Evolutionary conservation across 1,140 invertebrate genomes (phyloP).

Genomic region (Gonatopus flavifemur): DNA sequence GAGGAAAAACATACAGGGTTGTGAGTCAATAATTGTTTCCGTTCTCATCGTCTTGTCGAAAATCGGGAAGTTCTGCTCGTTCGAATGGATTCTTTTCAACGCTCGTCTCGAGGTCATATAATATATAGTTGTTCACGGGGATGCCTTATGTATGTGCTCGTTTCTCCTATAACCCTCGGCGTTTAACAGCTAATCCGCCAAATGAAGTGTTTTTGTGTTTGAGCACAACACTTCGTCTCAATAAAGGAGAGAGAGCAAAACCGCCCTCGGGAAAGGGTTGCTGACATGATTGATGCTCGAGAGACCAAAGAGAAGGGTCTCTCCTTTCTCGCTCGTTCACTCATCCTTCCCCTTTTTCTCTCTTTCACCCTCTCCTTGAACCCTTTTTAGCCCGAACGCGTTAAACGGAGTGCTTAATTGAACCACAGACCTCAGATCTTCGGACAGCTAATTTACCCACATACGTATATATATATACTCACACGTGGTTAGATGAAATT

Average conservation of each 20-base stretch:
- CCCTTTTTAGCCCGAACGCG: slow-evolving; percentile 52
- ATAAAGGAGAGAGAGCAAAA: slow-evolving; percentile 55
- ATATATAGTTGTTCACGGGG: too few species aligned
- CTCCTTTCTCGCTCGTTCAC: too few species aligned
- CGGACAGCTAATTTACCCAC: slow-evolving; percentile 52
- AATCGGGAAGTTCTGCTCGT: too few species aligned
- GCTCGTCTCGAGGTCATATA: too few species aligned
- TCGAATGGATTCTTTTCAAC: too few species aligned
- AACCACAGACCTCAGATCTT: slow-evolving; percentile 53
- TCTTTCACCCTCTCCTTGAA: too few species aligned
- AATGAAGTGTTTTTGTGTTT: slow-evolving; percentile 61
- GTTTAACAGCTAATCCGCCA: slow-evolving; percentile 60
- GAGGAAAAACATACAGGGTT: too few species aligned
- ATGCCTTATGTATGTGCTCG: too few species aligned
- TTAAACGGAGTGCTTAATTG: slow-evolving; percentile 56
- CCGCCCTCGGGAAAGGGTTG: slow-evolving; percentile 57
- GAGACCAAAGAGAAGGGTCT: slow-evolving; percentile 39
- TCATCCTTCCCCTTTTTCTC: too few species aligned
- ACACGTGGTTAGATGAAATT: neutral
- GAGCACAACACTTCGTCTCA: slow-evolving; percentile 58
- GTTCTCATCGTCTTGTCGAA: too few species aligned
- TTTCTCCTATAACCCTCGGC: slow-evolving; percentile 40
- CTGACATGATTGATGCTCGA: slow-evolving; percentile 58
- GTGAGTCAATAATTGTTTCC: too few species aligned
- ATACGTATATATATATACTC: neutral